These are phyloP conservation scores for Phyllotreta cruciferae DNA, from an alignment of 2,888 invertebrate species.

Conservation along the genomic window DNA sequence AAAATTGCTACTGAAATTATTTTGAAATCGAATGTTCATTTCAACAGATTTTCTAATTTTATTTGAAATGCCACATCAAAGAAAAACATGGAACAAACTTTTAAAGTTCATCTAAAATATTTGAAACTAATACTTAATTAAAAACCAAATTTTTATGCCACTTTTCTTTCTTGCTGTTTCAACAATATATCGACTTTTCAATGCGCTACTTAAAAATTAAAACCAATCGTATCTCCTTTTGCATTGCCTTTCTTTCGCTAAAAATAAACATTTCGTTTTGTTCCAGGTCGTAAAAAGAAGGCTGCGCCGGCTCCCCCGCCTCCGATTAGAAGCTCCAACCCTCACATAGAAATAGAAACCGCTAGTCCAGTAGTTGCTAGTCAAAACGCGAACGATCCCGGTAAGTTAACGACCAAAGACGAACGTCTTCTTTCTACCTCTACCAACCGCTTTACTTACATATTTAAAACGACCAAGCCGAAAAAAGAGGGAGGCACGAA, in stretches of 20 bases:
- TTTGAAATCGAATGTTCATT: too few species aligned
- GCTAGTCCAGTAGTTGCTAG: constrained; percentile 60
- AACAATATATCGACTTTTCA: too few species aligned
- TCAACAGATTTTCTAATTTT: too few species aligned
- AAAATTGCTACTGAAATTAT: too few species aligned
- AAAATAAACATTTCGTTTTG: constrained; percentile 19
- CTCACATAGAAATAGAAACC: constrained; percentile 52
- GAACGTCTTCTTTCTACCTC: not conserved
- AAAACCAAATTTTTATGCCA: too few species aligned
- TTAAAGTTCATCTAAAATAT: too few species aligned
- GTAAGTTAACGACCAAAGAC: constrained; percentile 32
- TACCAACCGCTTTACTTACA: constrained; percentile 18
- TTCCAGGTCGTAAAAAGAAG: constrained; percentile 66
- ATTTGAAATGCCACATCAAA: too few species aligned
- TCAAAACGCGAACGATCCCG: constrained; percentile 47
- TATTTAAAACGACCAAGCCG: constrained; percentile 19
- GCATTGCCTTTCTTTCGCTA: not conserved
- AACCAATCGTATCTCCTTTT: not conserved
- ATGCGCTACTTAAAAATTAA: not conserved
- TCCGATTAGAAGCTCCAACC: constrained; percentile 50
- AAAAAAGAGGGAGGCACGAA: constrained; percentile 30
- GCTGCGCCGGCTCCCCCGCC: constrained; percentile 64
- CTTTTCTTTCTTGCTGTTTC: too few species aligned
- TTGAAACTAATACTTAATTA: too few species aligned
- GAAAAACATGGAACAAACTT: too few species aligned